A percentile compares a stretch with the other conserved stretches of the same genome.
These are phyloP conservation scores for Vidua chalybeata DNA, from an alignment of 2,113 vertebrate genomes.

Conservation along the genomic window DNA sequence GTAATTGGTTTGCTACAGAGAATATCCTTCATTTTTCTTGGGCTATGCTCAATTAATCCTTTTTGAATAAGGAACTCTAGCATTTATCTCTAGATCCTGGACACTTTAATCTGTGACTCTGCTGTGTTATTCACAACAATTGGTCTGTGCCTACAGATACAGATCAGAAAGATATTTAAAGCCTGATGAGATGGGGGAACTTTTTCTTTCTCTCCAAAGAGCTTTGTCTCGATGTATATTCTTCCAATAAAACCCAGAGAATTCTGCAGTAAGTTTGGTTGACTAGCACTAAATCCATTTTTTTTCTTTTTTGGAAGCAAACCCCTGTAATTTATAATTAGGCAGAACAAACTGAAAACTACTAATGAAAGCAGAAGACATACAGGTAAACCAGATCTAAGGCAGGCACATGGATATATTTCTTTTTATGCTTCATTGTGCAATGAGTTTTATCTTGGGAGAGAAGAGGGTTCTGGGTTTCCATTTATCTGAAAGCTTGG, in stretches of 20 bases:
- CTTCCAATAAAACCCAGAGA: not conserved
- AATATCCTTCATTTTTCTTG: not conserved
- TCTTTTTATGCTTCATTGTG: not conserved
- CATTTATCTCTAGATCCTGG: not conserved
- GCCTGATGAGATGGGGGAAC: not conserved
- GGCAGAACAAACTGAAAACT: not conserved
- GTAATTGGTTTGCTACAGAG: not conserved
- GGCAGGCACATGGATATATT: not conserved
- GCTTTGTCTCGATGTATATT: not conserved
- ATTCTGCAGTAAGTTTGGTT: not conserved
- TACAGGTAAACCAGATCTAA: not conserved
- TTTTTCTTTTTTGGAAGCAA: not conserved
- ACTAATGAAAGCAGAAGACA: not conserved
- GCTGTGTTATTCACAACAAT: not conserved
- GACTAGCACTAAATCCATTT: not conserved
- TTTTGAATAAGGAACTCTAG: not conserved
- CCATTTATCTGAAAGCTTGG: not conserved
- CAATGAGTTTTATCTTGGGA: not conserved
- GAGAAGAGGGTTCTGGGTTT: not conserved
- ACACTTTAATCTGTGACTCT: not conserved
- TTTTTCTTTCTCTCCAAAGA: not conserved
- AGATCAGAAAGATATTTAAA: not conserved
- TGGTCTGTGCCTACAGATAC: not conserved
- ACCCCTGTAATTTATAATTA: not conserved
- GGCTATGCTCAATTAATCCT: not conserved